A percentile compares a stretch with the other conserved stretches of the same genome.
Conservation (phyloP, 2,888 invertebrate species). For the Lottia gigantea region DNA sequence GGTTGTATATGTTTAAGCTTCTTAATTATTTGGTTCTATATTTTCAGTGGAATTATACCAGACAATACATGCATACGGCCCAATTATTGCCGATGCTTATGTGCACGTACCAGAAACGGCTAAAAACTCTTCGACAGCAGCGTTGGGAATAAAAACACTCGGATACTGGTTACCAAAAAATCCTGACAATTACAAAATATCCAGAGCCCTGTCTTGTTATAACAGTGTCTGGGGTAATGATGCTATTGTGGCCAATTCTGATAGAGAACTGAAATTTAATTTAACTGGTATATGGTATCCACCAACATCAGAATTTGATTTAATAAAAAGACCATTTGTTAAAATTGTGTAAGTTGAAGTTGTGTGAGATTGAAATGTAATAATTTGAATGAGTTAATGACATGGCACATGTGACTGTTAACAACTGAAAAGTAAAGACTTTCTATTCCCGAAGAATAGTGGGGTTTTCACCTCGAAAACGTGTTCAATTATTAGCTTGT, state of each 20-base stretch:
- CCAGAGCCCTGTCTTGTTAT: neutral
- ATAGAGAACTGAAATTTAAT: neutral
- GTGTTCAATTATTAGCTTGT: no score
- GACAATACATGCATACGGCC: neutral
- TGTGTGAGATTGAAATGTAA: no score
- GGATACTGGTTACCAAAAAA: neutral
- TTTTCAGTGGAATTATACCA: conserved; percentile 2
- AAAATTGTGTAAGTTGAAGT: conserved; percentile 4
- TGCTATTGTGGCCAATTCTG: neutral
- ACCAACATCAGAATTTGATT: neutral
- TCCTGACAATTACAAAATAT: neutral
- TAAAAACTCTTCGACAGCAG: neutral
- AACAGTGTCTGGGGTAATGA: conserved; percentile 3
- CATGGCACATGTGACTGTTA: no score
- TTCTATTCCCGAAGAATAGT: no score
- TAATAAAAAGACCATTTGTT: neutral
- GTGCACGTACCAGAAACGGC: neutral
- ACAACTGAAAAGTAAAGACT: no score
- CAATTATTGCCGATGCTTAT: neutral
- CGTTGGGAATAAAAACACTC: neutral
- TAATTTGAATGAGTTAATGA: no score
- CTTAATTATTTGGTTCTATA: neutral
- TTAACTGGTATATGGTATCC: conserved; percentile 3
- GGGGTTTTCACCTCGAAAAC: no score
- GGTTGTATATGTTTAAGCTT: no score